Percentiles rank a stretch among this genome's conserved stretches.
phyloP scores from a whole-genome alignment of 37 sponge, comb jelly and placozoan genomes.

The Spongilla lacustris region DNA sequence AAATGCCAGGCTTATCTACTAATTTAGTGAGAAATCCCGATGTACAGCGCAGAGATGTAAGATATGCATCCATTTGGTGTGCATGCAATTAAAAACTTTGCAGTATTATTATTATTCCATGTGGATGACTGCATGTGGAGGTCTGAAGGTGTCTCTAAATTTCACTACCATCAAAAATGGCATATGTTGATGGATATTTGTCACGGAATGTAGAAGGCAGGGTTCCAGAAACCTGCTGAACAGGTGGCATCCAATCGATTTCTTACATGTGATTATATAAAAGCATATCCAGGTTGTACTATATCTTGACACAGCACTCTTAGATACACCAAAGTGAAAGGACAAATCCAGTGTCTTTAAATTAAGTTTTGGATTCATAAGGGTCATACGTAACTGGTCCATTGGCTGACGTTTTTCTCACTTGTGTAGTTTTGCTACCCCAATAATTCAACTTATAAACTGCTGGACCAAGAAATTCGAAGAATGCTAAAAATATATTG shows the following conservation, averaged over 20 bases:
- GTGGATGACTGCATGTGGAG: constrained; percentile 58
- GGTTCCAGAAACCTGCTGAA: constrained; percentile 39
- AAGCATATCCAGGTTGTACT: constrained; percentile 45
- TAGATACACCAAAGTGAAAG: constrained; percentile 37
- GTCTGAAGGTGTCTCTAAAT: constrained; percentile 46
- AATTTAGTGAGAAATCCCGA: constrained; percentile 12
- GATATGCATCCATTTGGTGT: constrained; percentile 45
- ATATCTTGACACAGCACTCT: constrained; percentile 31
- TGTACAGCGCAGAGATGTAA: constrained; percentile 28
- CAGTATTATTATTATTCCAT: constrained; percentile 59
- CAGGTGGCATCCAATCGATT: constrained; percentile 29
- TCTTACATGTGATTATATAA: constrained; percentile 43
- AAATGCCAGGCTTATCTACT: constrained; percentile 39
- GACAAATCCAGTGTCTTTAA: constrained; percentile 19
- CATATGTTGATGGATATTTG: constrained; percentile 45
- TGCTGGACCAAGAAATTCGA: constrained; percentile 54
- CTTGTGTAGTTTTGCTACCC: constrained; percentile 9
- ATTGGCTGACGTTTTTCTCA: too few relatives aligned
- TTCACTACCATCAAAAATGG: constrained; percentile 66
- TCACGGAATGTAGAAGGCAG: constrained; percentile 21
- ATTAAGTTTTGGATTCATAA: constrained; percentile 31
- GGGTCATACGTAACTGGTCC: too few relatives aligned
- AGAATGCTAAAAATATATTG: constrained; percentile 35
- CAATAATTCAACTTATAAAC: constrained; percentile 46
- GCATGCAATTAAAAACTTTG: constrained; percentile 53